phyloP scores from a whole-genome alignment of 92 coral and sea anemone genomes.

The Epizoanthus illoricatus region DNA sequence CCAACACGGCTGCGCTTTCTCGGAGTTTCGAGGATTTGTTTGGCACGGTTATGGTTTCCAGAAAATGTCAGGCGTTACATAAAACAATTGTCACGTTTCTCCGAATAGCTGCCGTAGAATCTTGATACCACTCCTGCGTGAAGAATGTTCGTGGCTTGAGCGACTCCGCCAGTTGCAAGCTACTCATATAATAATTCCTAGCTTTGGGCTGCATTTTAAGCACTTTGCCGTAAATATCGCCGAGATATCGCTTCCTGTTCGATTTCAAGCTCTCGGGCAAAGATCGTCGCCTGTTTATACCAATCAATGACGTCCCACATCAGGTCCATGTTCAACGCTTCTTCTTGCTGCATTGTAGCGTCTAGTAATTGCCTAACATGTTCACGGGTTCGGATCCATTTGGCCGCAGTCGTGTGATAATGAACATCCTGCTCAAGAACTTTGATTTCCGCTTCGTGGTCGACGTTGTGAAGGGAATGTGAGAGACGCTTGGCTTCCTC shows the following conservation, averaged over 20 bases:
- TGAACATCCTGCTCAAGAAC: slow-evolving; percentile 67
- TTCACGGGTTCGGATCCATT: slow-evolving; percentile 78
- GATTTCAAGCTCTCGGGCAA: slow-evolving; percentile 81
- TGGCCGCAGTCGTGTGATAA: slow-evolving; percentile 70
- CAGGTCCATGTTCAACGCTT: slow-evolving; percentile 69
- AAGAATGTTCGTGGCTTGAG: slow-evolving; percentile 83
- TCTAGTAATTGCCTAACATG: slow-evolving; percentile 66
- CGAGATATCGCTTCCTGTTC: slow-evolving; percentile 90
- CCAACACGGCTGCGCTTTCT: too few relatives aligned
- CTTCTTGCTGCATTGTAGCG: slow-evolving; percentile 57
- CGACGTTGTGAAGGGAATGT: slow-evolving; percentile 26
- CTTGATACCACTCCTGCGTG: slow-evolving; percentile 76
- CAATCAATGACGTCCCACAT: slow-evolving; percentile 89
- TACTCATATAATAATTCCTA: slow-evolving; percentile 70
- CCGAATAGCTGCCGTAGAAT: too few relatives aligned
- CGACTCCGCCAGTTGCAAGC: slow-evolving; percentile 84
- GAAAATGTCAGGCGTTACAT: too few relatives aligned
- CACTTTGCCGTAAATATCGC: slow-evolving; percentile 79
- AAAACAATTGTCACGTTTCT: too few relatives aligned
- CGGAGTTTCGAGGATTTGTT: too few relatives aligned
- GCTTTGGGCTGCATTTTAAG: slow-evolving; percentile 69
- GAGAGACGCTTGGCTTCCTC: slow-evolving; percentile 79
- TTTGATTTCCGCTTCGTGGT: slow-evolving; percentile 43
- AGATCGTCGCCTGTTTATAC: slow-evolving; percentile 78
- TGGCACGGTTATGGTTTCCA: too few relatives aligned